Conservation (phyloP, 2,113 vertebrate species). For the Camelus bactrianus region DNA sequence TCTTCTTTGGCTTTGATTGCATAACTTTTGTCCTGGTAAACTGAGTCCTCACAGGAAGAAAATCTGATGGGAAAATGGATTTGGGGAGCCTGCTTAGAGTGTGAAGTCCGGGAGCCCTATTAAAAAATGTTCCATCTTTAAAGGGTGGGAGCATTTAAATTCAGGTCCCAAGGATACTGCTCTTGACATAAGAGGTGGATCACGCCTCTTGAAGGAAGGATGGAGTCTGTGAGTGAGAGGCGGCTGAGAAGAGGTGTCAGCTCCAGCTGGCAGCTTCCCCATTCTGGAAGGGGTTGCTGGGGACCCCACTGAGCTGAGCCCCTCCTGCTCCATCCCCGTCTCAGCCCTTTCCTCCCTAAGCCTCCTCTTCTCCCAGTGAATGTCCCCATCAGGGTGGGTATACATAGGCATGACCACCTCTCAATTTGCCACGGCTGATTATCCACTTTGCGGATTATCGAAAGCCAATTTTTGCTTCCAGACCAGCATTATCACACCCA, state of each 20-base stretch:
- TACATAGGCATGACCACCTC: not conserved
- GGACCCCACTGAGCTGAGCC: not conserved
- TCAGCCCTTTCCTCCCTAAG: rapidly evolving
- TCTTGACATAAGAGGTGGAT: rapidly evolving
- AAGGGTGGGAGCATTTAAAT: not conserved
- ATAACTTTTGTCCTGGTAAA: not conserved
- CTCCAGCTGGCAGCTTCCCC: rapidly evolving
- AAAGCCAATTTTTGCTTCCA: not conserved
- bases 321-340: not conserved
- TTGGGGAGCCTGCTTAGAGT: not conserved
- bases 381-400: not conserved
- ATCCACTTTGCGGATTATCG: not conserved
- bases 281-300: rapidly evolving
- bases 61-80: not conserved
- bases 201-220: not conserved
- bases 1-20: rapidly evolving
- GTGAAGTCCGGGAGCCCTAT: not conserved
- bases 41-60: not conserved
- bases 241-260: not conserved
- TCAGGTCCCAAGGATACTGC: not conserved
- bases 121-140: not conserved
- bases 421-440: not conserved
- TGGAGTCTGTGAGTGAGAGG: rapidly evolving
- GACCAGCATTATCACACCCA: not conserved
- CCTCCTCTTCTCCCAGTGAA: not conserved